phyloP scores from a whole-genome alignment of 1,140 invertebrate genomes.

The Vollenhovia emeryi region DNA sequence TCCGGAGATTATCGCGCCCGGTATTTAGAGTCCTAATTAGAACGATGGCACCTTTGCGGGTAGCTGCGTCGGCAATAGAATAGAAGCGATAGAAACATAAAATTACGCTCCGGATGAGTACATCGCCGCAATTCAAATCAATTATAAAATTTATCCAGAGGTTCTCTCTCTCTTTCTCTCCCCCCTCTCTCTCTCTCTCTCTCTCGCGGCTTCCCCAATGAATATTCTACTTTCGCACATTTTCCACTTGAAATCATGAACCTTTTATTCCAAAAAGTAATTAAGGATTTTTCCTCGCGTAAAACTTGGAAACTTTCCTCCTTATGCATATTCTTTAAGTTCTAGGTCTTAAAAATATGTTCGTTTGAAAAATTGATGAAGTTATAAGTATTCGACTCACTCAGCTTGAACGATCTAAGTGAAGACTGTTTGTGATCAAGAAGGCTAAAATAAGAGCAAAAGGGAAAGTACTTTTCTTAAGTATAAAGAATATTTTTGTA shows the following conservation, averaged over 20 bases:
- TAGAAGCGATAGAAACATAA: not conserved
- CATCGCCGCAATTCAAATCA: not conserved
- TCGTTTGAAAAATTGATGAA: conserved; percentile 5
- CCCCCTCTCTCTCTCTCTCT: no score
- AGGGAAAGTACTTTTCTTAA: not conserved
- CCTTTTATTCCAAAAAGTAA: not conserved
- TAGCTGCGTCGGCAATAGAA: not conserved
- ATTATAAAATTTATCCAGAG: not conserved
- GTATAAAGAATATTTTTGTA: not conserved
- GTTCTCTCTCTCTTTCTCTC: not conserved
- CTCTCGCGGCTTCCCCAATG: not conserved
- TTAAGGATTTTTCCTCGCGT: not conserved
- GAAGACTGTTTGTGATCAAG: not conserved
- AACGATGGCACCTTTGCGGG: conserved; percentile 19
- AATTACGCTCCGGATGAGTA: not conserved
- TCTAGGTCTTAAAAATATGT: not conserved
- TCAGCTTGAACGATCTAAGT: not conserved
- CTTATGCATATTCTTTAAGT: not conserved
- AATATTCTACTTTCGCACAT: not conserved
- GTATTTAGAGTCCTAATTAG: conserved; percentile 54
- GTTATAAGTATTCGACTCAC: not conserved
- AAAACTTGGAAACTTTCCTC: conserved; percentile 9
- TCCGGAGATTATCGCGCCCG: conserved; percentile 22
- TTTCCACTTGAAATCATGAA: not conserved
- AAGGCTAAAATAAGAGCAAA: not conserved